Percentiles rank a stretch among this genome's conserved stretches.
Evolutionary conservation across 2,888 invertebrate genomes (phyloP).

Genomic region (Reticulitermes lucifugus): DNA sequence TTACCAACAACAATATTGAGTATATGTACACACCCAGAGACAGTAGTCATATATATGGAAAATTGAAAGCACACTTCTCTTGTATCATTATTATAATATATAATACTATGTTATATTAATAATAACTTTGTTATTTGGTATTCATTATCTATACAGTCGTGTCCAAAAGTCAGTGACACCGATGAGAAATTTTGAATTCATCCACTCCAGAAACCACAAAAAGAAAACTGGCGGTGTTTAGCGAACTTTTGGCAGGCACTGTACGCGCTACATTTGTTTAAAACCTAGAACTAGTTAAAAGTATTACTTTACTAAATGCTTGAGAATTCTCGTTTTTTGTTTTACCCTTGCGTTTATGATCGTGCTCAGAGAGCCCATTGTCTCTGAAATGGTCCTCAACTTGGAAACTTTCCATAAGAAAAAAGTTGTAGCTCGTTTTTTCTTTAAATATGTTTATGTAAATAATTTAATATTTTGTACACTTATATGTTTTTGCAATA

Average conservation of each 20-base stretch:
- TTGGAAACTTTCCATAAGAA: constrained; percentile 7
- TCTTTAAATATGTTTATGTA: constrained; percentile 12
- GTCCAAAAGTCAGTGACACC: neutral
- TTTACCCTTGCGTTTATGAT: constrained; percentile 2
- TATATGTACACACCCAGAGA: constrained; percentile 30
- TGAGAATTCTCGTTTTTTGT: neutral
- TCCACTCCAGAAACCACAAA: neutral
- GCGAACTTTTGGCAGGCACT: neutral
- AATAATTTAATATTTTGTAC: neutral
- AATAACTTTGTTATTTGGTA: constrained; percentile 7
- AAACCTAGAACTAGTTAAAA: constrained; percentile 8
- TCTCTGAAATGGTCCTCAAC: neutral
- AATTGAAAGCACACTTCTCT: constrained; percentile 24
- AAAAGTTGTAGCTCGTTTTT: neutral
- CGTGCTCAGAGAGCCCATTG: neutral
- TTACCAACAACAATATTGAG: constrained; percentile 30
- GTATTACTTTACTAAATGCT: neutral
- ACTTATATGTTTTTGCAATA: neutral
- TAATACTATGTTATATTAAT: constrained; percentile 29
- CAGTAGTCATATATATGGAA: constrained; percentile 28
- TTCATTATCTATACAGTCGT: neutral
- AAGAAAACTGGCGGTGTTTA: neutral
- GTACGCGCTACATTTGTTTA: neutral
- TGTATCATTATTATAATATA: constrained; percentile 34
- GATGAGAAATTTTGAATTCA: neutral